phyloP scores from a whole-genome alignment of 2,888 invertebrate genomes.

The Cheilosia soror region DNA sequence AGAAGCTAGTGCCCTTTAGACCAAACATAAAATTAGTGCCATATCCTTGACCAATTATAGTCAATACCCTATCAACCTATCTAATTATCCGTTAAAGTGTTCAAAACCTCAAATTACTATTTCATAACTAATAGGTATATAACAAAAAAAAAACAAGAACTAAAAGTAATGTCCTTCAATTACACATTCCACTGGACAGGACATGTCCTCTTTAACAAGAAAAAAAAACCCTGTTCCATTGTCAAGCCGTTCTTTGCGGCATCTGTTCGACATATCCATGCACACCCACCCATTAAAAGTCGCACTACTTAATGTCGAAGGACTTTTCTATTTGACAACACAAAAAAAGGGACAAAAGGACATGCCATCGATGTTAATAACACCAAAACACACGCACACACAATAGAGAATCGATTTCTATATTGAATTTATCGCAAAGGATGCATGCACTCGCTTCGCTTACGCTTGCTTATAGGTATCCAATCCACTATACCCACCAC shows the following conservation, averaged over 20 bases:
- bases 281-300: conserved; percentile 64
- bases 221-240: background rate
- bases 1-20: no score
- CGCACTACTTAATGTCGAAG: background rate
- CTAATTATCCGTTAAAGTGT: conserved; percentile 62
- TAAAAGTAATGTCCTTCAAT: conserved; percentile 18
- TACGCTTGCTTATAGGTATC: conserved; percentile 64
- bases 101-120: conserved; percentile 50
- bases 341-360: conserved; percentile 41
- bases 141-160: background rate
- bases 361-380: conserved; percentile 40
- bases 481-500: conserved; percentile 23
- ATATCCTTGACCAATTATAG: conserved; percentile 26
- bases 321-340: conserved; percentile 4
- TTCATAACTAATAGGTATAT: no score
- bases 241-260: conserved; percentile 43
- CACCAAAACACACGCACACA: conserved; percentile 1
- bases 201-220: conserved; percentile 10
- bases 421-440: conserved; percentile 72
- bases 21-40: conserved; percentile 14
- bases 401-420: conserved; percentile 63
- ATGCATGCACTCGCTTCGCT: conserved; percentile 68
- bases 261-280: conserved; percentile 64
- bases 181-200: conserved; percentile 52
- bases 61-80: conserved; percentile 18